Percentiles rank a stretch among this genome's conserved stretches.
Conservation (phyloP, 1,140 invertebrate genomes). For the Zaprionus camerounensis region DNA sequence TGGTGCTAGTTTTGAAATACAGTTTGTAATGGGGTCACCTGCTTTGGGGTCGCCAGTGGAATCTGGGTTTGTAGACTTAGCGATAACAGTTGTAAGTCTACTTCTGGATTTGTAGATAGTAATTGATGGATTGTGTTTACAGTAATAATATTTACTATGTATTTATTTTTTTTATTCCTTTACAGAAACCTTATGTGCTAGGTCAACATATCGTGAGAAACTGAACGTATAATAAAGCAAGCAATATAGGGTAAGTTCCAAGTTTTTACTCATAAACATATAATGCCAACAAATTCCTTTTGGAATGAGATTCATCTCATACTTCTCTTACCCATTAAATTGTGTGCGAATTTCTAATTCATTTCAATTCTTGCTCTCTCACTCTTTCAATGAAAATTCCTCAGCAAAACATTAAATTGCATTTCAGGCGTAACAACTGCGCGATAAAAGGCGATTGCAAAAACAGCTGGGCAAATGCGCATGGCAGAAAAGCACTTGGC, state of each 20-base stretch:
- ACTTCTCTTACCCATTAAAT: not conserved
- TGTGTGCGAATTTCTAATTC: slow-evolving; percentile 15
- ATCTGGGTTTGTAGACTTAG: slow-evolving; percentile 12
- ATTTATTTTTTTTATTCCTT: slow-evolving; percentile 18
- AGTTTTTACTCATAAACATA: not conserved
- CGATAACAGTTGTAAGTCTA: not conserved
- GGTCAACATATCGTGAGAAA: slow-evolving; percentile 53
- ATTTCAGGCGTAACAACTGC: slow-evolving; percentile 40
- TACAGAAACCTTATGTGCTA: slow-evolving; percentile 58
- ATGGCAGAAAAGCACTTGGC: slow-evolving; percentile 5
- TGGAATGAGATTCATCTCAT: not conserved
- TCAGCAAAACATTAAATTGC: slow-evolving; percentile 40
- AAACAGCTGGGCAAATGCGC: slow-evolving; percentile 43
- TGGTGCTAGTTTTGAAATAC: slow-evolving; percentile 8
- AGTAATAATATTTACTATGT: slow-evolving; percentile 12
- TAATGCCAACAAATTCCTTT: not conserved
- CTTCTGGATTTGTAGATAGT: slow-evolving; percentile 1
- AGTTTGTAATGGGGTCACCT: slow-evolving; percentile 29
- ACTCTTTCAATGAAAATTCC: slow-evolving; percentile 49
- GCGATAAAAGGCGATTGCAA: slow-evolving; percentile 45
- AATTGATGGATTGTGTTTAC: slow-evolving; percentile 36
- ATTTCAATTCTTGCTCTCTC: slow-evolving; percentile 11
- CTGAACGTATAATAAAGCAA: slow-evolving; percentile 10
- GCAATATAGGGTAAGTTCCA: slow-evolving; percentile 47
- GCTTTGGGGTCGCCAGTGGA: not conserved